Base-by-base conservation (phyloP, 2,797 vertebrate genomes). In the Buphagus erythrorhynchus region DNA sequence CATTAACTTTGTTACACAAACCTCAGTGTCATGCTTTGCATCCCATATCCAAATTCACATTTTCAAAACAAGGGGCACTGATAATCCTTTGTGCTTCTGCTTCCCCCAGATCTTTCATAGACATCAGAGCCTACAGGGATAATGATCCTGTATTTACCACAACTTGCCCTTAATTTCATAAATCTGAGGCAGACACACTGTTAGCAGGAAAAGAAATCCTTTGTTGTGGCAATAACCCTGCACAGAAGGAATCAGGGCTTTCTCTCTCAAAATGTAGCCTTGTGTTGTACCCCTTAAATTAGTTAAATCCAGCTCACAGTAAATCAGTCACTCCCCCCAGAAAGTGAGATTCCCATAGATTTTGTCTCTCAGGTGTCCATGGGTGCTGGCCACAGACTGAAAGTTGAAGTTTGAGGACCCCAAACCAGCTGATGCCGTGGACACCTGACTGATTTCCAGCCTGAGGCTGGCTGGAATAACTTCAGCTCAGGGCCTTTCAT, bases 261-360 rank as follows among this genome's bases (percentile, higher is more conserved):
- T 45, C 15, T 69, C 7, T 51, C 43, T 88, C 48, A 45, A 31
- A 73, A 33, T 5, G 42, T 12, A 14, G 10, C 31, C 25, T 54
- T 36, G 20, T 59, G 22, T 51, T 67, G 20, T 40, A 45, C 22
- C 33, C 19, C 33, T 40, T 21, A 2, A 45, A 17, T 59, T 26
- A 51, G 5, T 63, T 80, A 49, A 31, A 55, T 35, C 14, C 13
- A 31, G 1, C 55, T 46, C 40, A 26, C 10, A 24, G 1, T n/a
- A 16, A 36, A 73, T 51, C 52, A 35, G 12, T 4, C 7, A 22
- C 6, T 68, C 12, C 10, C 31, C 42, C 43, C 18, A 72, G 42
- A 33, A 63, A 24, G 9, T 3, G 26, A 48, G 21, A 22, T 33
- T 6, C 10, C 9, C 12, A 0, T 4, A 11, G 10, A 3, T 62